Evolutionary conservation across 2,797 vertebrate genomes (phyloP), one percentile per base, ranked within the genome.

Genomic region (Myotis vivesi): DNA sequence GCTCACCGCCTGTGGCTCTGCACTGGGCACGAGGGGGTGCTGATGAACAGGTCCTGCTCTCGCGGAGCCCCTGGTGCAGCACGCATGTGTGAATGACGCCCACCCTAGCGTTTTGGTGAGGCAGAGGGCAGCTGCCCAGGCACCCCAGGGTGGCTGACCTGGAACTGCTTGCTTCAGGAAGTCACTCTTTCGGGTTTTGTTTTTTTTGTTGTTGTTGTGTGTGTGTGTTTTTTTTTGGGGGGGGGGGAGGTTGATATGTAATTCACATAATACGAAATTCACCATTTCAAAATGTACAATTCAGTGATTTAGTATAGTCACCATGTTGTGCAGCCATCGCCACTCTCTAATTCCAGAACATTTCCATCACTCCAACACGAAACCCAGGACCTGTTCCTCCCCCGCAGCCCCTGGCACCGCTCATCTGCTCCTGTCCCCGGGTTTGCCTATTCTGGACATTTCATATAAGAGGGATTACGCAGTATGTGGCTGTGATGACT

Each of bases 11-110:
- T n/a, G 15, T 23, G n/a, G 55, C 44, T n/a, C 41, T 5, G 8
- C 12, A 10, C 72, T 20, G 2, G 57, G 15, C 62, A 9, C 0
- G 0, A 5, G 28, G 28, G 28, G 20, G 2, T 16, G 6, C 5
- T 38, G 68, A 36, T 1, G 19, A 9, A 30, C 10, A 46, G 19
- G 41, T 6, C 25, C 62, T 23, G 6, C 17, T 33, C 30, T 41
- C 0, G 0, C 19, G 11, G 55, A 73, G 23, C 71, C 36, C 22
- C 49, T 8, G 0, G 36, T 71, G 6, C 2, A 2, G 51, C 66
- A 6, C 0, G 1, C 16, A 2, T 11, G 9, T 55, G 28, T 44
- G 51, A 68, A 4, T 20, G 12, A 17, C 10, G 15, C 7, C n/a
- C 5, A 3, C 33, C 57, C 41, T 7, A 0, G 15, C 6, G 0